Evolutionary conservation across 64 coral and sea anemone species (phyloP).

Genomic region (Montipora foliosa): DNA sequence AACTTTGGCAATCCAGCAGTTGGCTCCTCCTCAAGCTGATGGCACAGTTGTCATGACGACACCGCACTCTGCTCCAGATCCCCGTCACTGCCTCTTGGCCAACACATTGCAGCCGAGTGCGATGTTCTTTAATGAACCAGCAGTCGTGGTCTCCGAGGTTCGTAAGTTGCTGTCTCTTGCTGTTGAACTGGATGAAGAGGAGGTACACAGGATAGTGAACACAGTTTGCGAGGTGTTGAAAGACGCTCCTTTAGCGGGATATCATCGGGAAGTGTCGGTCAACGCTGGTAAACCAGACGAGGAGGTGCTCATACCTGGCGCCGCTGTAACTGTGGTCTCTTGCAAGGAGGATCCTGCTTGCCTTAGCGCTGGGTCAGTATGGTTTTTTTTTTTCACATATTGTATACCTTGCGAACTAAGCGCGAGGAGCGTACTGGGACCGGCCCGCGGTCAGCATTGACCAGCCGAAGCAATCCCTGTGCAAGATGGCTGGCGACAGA

Average conservation of each 20-base stretch:
- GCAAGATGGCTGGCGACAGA: too few relatives aligned
- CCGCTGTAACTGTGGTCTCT: slow-evolving; percentile 81
- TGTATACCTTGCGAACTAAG: too few relatives aligned
- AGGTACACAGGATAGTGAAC: slow-evolving; percentile 52
- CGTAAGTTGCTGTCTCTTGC: slow-evolving; percentile 37
- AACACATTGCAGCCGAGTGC: slow-evolving; percentile 73
- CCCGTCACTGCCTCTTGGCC: slow-evolving; percentile 72
- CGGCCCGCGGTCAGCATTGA: too few relatives aligned
- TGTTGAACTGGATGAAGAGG: slow-evolving; percentile 26
- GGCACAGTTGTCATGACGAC: slow-evolving; percentile 47
- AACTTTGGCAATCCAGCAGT: slow-evolving; percentile 41
- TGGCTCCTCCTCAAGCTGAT: slow-evolving; percentile 61
- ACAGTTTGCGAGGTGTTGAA: slow-evolving; percentile 77
- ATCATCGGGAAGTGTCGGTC: slow-evolving; percentile 62
- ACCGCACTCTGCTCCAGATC: slow-evolving; percentile 54
- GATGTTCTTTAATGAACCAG: slow-evolving; percentile 78
- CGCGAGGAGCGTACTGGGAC: too few relatives aligned
- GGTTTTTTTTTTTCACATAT: too few relatives aligned
- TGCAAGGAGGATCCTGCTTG: slow-evolving; percentile 74
- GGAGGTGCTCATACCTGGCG: slow-evolving; percentile 67
- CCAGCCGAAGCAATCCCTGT: too few relatives aligned
- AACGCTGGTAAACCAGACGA: slow-evolving; percentile 60
- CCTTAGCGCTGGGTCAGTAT: slow-evolving; percentile 64
- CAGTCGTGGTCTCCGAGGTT: slow-evolving; percentile 36
- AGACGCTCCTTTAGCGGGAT: slow-evolving; percentile 9